A percentile compares a stretch with the other conserved stretches of the same genome.
phyloP scores from a whole-genome alignment of 2,113 vertebrate genomes.

The Sarotherodon lohbergeri region DNA sequence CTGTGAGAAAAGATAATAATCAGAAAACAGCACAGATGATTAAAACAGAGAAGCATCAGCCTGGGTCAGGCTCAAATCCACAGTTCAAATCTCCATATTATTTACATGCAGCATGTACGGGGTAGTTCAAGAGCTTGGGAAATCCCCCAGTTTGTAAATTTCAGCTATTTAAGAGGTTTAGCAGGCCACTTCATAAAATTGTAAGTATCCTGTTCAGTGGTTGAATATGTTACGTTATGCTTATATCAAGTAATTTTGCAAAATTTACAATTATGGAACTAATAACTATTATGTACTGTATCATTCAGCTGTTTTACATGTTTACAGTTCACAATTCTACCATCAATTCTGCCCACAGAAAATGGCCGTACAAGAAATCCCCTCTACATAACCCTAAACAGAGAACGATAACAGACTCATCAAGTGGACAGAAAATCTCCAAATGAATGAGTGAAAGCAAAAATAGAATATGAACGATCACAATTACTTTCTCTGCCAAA shows the following conservation, averaged over 20 bases:
- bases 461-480: not conserved
- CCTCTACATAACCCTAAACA: not conserved
- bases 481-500: not conserved
- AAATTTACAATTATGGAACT: not conserved
- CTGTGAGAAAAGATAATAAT: not conserved
- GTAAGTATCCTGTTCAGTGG: not conserved
- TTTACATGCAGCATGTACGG: not conserved
- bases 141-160: not conserved
- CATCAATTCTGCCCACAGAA: not conserved
- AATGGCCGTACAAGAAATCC: not conserved
- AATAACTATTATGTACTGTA: not conserved
- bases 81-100: not conserved
- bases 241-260: not conserved
- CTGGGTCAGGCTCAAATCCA: not conserved
- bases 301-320: not conserved
- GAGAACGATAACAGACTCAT: not conserved
- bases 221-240: not conserved
- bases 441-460: accelerated
- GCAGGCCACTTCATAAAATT: not conserved
- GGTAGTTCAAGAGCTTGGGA: not conserved
- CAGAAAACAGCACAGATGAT: not conserved
- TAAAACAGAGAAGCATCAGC: not conserved
- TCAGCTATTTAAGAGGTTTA: not conserved
- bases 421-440: not conserved
- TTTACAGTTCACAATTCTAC: not conserved